These are phyloP conservation scores for Aldrovandia affinis DNA, from an alignment of 2,797 vertebrate species.

Conservation along the genomic window DNA sequence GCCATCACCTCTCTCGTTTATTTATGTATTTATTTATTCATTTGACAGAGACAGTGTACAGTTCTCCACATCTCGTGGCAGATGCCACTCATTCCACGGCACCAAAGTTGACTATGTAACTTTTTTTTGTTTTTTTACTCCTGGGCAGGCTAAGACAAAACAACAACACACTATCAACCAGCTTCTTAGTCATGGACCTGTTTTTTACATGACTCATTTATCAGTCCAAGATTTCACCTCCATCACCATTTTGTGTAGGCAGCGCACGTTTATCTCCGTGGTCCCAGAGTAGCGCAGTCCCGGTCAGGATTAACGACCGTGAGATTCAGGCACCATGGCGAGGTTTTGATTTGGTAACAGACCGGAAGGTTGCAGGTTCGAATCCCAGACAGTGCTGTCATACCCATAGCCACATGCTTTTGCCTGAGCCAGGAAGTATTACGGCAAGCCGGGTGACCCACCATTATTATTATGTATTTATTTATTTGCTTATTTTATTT, in stretches of 20 bases:
- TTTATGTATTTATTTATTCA: conserved; percentile 13
- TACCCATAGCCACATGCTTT: not conserved
- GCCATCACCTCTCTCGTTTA: not conserved
- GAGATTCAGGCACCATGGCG: not conserved
- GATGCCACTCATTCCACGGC: not conserved
- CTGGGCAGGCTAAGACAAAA: not conserved
- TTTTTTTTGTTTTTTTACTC: not conserved
- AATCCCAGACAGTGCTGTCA: not conserved
- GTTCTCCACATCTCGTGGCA: conserved; percentile 5
- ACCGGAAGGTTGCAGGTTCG: not conserved
- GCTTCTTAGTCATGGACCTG: not conserved
- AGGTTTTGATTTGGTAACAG: not conserved
- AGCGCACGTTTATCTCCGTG: not conserved
- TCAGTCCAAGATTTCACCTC: not conserved
- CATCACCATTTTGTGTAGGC: not conserved
- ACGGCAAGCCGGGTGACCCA: not conserved
- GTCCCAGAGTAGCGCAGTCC: not conserved
- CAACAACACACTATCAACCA: not conserved
- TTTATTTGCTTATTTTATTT: too few species aligned
- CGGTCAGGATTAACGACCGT: not conserved
- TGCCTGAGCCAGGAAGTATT: not conserved
- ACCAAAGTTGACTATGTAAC: not conserved
- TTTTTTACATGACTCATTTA: not conserved
- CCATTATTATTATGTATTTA: not conserved
- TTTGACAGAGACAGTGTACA: too few species aligned